A percentile compares a stretch with the other conserved stretches of the same genome.
Conservation (phyloP, 1,140 invertebrate species). For the Drosophila virilis region DNA sequence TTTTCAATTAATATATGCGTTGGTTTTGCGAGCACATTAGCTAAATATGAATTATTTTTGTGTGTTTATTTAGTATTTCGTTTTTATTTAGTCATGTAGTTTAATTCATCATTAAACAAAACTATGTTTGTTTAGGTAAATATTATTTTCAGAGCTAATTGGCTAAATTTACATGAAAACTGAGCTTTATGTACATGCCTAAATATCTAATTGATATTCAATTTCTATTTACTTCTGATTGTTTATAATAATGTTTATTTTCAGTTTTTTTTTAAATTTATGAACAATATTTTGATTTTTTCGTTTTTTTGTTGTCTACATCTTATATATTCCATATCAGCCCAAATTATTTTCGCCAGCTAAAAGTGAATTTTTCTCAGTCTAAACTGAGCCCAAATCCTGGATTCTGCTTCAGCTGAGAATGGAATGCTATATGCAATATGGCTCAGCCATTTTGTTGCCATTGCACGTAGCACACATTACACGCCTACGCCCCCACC, state of each 20-base stretch:
- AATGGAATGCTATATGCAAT: neutral
- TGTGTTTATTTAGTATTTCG: neutral
- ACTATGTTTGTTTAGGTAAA: neutral
- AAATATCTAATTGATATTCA: neutral
- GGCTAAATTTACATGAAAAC: neutral
- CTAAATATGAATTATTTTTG: neutral
- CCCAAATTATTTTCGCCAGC: slow-evolving; percentile 3
- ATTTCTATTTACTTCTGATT: neutral
- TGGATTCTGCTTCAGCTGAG: slow-evolving; percentile 5
- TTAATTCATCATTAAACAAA: slow-evolving; percentile 2
- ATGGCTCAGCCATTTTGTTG: slow-evolving; percentile 3
- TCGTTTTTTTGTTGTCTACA: neutral
- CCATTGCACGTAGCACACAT: slow-evolving; percentile 48
- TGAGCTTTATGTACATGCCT: neutral
- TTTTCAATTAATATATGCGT: neutral
- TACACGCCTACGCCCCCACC: slow-evolving; percentile 24
- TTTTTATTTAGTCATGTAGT: neutral
- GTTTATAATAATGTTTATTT: neutral
- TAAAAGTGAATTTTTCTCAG: slow-evolving; percentile 14
- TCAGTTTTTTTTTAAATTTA: neutral
- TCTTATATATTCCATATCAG: neutral
- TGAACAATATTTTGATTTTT: neutral
- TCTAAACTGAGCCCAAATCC: slow-evolving; percentile 17
- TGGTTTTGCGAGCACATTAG: neutral
- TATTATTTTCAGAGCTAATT: neutral